A percentile compares a stretch with the other conserved stretches of the same genome.
Evolutionary conservation across 2,888 invertebrate genomes (phyloP).

Genomic region (Platypus cylindrus): DNA sequence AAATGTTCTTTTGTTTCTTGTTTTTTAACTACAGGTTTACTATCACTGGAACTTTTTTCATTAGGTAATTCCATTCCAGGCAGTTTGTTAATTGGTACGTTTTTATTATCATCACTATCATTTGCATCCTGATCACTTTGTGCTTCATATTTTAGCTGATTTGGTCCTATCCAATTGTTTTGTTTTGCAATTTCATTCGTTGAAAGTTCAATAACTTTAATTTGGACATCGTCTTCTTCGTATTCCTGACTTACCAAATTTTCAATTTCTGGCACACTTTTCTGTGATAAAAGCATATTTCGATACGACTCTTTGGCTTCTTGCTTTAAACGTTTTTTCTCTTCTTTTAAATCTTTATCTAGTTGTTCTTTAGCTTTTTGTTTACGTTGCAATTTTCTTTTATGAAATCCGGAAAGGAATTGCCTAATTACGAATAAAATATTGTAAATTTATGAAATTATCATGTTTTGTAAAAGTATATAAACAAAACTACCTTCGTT

Average conservation of each 20-base stretch:
- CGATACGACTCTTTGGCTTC: constrained; percentile 64
- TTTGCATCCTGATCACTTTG: constrained; percentile 27
- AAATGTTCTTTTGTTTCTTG: constrained; percentile 27
- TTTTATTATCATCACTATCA: constrained; percentile 19
- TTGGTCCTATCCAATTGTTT: constrained; percentile 60
- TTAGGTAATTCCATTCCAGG: constrained; percentile 39
- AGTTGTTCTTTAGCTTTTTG: constrained; percentile 63
- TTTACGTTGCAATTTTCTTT: constrained; percentile 63
- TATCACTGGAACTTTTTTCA: background rate
- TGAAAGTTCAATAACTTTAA: constrained; percentile 65
- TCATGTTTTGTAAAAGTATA: background rate
- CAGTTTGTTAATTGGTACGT: constrained; percentile 26
- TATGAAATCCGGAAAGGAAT: constrained; percentile 68
- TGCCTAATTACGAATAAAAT: constrained; percentile 44
- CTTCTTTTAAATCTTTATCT: constrained; percentile 57
- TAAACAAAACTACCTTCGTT: constrained; percentile 39
- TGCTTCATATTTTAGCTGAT: constrained; percentile 37
- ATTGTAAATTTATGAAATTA: constrained; percentile 1
- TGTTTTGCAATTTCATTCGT: constrained; percentile 55
- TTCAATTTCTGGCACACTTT: constrained; percentile 57
- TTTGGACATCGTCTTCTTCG: constrained; percentile 64
- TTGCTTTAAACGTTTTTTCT: constrained; percentile 58
- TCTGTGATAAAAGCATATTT: constrained; percentile 57
- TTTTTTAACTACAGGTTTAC: constrained; percentile 18
- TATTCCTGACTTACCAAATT: constrained; percentile 56